These are phyloP conservation scores for Pachyuromys duprasi DNA, from an alignment of 2,797 vertebrate genomes.

Conservation along the genomic window DNA sequence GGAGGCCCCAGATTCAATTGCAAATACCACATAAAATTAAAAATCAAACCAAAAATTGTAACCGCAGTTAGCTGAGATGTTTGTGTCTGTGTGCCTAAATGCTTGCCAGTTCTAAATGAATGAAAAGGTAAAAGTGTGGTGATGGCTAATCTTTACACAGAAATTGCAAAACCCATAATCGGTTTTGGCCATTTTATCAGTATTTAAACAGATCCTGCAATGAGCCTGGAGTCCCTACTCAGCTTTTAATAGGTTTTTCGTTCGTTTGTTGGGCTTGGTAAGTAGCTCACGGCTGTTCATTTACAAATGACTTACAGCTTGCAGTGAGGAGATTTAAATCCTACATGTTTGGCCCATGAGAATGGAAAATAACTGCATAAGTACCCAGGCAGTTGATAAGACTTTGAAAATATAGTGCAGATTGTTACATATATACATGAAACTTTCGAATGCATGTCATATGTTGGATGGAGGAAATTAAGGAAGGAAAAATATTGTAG, in stretches of 20 bases:
- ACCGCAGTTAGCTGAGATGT: not conserved
- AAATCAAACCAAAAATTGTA: not conserved
- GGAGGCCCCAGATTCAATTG: not conserved
- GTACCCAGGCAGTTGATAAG: not conserved
- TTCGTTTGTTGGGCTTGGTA: not conserved
- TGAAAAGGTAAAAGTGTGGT: not conserved
- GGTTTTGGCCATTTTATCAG: slow-evolving; percentile 36
- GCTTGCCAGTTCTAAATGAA: not conserved
- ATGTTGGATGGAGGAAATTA: not conserved
- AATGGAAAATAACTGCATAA: not conserved
- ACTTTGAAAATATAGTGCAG: not conserved
- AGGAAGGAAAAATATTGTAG: not conserved
- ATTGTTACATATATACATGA: not conserved
- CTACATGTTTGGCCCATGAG: not conserved
- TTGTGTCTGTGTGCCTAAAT: not conserved
- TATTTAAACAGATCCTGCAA: not conserved
- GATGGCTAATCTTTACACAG: not conserved
- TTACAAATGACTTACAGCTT: slow-evolving; percentile 17
- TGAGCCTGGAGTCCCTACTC: not conserved
- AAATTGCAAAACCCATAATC: not conserved
- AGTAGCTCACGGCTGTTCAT: not conserved
- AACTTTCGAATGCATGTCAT: not conserved
- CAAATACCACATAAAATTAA: not conserved
- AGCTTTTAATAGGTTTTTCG: not conserved
- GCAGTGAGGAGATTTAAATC: not conserved